Percentiles rank a stretch among this genome's conserved stretches.
Evolutionary conservation across 1,140 invertebrate genomes (phyloP).

Genomic region (Theocolax elegans): DNA sequence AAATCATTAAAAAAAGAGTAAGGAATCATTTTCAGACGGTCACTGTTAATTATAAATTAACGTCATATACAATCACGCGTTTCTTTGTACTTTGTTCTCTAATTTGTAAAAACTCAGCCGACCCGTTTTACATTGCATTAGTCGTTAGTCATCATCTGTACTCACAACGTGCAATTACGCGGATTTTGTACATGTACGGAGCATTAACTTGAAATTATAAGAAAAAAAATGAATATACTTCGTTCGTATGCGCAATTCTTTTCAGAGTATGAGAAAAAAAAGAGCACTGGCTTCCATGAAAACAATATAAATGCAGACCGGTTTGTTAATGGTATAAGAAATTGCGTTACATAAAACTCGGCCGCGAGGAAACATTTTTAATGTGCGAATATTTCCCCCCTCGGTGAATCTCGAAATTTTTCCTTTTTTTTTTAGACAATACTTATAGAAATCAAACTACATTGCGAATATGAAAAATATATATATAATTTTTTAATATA

Average conservation of each 20-base stretch:
- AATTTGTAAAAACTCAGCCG: no score
- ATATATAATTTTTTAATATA: no score
- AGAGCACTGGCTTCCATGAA: neutral
- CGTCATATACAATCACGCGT: no score
- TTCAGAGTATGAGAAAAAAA: conserved; percentile 7
- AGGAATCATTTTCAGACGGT: no score
- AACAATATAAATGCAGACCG: neutral
- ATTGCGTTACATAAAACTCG: neutral
- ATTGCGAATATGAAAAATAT: no score
- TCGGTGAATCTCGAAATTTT: neutral
- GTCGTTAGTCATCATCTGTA: neutral
- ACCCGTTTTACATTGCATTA: neutral
- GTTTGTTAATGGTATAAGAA: neutral
- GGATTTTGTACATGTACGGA: neutral
- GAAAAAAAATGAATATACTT: neutral
- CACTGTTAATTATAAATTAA: no score
- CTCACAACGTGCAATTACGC: neutral
- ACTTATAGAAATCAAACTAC: no score
- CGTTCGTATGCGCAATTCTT: neutral
- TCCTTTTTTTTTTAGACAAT: no score
- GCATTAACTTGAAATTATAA: neutral
- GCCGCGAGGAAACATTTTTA: neutral
- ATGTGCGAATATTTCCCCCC: conserved; percentile 2
- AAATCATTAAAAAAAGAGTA: no score
- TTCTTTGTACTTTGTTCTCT: no score